phyloP scores from a whole-genome alignment of 2,113 vertebrate genomes.

The Oxygymnocypris stewartii region DNA sequence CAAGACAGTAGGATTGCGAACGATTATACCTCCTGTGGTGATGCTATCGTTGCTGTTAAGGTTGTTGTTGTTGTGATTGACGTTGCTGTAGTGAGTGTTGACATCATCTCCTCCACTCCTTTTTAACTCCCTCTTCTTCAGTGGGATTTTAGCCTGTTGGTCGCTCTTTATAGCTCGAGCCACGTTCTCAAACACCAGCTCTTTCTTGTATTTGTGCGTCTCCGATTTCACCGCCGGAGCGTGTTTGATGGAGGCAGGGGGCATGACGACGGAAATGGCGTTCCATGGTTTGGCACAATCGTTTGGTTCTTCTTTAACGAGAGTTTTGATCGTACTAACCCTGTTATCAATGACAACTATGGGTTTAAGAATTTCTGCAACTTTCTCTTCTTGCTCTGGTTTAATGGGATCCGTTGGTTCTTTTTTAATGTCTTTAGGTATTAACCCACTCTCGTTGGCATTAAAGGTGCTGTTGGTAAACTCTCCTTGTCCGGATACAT shows the following conservation, averaged over 20 bases:
- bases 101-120: slow-evolving; percentile 86
- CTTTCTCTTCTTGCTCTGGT: slow-evolving; percentile 64
- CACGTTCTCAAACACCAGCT: slow-evolving; percentile 79
- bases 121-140: slow-evolving; percentile 97
- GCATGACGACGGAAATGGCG: slow-evolving; percentile 72
- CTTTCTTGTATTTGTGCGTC: slow-evolving; percentile 74
- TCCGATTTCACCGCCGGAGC: slow-evolving; percentile 76
- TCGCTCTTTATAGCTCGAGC: slow-evolving; percentile 87
- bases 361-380: slow-evolving; percentile 27
- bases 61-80: slow-evolving; percentile 57
- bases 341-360: slow-evolving; percentile 69
- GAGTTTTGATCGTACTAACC: slow-evolving; percentile 76
- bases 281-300: slow-evolving; percentile 68
- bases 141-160: slow-evolving; percentile 96
- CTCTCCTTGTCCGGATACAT: slow-evolving; percentile 44
- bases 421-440: slow-evolving; percentile 68
- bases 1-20: slow-evolving; percentile 80
- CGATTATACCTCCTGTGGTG: slow-evolving; percentile 72
- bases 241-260: slow-evolving; percentile 71
- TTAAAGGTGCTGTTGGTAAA: slow-evolving; percentile 26
- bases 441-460: slow-evolving; percentile 52
- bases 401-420: slow-evolving; percentile 17
- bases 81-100: slow-evolving; percentile 63
- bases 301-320: slow-evolving; percentile 78
- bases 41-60: slow-evolving; percentile 52